Conservation (phyloP, 2,113 vertebrate genomes). For the Cariama cristata region DNA sequence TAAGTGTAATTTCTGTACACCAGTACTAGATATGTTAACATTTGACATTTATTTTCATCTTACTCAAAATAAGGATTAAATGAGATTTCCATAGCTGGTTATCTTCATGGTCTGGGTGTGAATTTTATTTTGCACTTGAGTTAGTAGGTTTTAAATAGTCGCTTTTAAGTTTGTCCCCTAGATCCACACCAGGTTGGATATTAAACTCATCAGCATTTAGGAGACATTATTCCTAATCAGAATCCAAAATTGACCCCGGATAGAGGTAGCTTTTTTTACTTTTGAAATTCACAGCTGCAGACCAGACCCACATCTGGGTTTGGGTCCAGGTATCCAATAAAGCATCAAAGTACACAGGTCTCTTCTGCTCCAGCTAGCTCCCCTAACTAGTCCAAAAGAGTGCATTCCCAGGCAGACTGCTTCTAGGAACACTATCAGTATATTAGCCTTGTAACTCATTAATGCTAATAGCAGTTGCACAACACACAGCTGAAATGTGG, state of each 20-base stretch:
- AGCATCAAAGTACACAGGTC: neutral
- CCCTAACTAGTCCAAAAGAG: neutral
- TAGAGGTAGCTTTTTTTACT: neutral
- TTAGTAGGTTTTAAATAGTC: neutral
- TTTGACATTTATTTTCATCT: neutral
- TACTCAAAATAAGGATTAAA: neutral
- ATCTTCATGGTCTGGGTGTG: neutral
- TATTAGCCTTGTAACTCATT: neutral
- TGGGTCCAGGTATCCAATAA: neutral
- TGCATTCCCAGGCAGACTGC: neutral
- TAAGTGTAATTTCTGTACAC: neutral
- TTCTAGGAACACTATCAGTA: conserved; percentile 48
- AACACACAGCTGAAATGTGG: neutral
- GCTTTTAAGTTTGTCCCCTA: neutral
- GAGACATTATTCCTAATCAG: neutral
- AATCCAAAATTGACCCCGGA: neutral
- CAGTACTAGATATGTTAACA: neutral
- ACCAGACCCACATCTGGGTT: neutral
- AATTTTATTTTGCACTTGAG: neutral
- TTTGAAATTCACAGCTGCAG: neutral
- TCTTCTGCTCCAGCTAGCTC: neutral
- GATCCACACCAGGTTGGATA: neutral
- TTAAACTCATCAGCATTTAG: neutral
- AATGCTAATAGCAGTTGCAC: conserved; percentile 60
- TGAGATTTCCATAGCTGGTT: neutral